Base-by-base conservation (phyloP, 2,797 vertebrate species). In the Clarias platycephalus region DNA sequence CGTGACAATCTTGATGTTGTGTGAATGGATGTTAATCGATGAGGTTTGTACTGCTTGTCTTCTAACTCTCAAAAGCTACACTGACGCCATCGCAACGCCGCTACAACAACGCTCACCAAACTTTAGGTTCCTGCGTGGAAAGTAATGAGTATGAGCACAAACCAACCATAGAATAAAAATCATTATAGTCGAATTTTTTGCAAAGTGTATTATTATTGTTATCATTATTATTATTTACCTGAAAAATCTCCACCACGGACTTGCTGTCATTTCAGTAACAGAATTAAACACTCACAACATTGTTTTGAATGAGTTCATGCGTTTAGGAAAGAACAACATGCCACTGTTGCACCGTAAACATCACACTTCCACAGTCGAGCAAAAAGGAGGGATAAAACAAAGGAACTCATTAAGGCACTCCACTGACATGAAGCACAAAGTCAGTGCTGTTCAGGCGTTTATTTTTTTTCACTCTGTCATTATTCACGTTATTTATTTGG, bases 321-420 rank as follows among this genome's bases (percentile, higher is more conserved):
- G n/a, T 64, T n/a, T 63, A 13, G 18, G 20, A 60, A 60, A 77
- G 20, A 24, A 24, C 75, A 60, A 37, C 75, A 77, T 60, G 75
- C 75, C 28, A 82, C 16, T 57, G 55, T 12, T 74, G 62, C 55
- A 74, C 64, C 62, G 64, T 37, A 77, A 63, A 55, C 63, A 84
- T 57, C 76, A 71, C 72, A 64, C 85, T 84, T 44, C 62, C 63
- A 62, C 57, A 83, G 68, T 75, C 82, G 82, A 84, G 79, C 55
- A 40, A 86, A 81, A 74, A 83, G 81, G 34, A 82, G 81, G 86
- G 83, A 81, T 81, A 88, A 90, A 89, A 86, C 83, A 87, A 87
- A 88, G 28, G 70, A 84, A 86, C 75, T 82, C 18, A 85, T 86
- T 81, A 76, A 24, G 53, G 77, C 55, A 82, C 53, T 67, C 72